Evolutionary conservation across 2,113 vertebrate genomes (phyloP).

Genomic region (Spilogale gracilis): DNA sequence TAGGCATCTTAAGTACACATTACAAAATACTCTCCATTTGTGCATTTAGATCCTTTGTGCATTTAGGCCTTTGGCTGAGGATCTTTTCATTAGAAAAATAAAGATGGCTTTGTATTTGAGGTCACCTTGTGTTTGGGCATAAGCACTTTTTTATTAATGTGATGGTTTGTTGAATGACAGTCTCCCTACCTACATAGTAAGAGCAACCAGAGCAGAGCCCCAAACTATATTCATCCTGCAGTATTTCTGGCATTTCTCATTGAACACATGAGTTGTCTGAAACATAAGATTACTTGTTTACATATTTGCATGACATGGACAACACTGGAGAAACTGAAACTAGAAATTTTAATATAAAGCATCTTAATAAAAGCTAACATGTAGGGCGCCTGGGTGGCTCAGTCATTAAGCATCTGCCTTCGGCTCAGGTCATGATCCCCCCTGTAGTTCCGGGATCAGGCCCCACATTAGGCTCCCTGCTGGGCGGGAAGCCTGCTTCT

Average conservation of each 20-base stretch:
- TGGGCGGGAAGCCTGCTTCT: no score
- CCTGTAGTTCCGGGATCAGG: no score
- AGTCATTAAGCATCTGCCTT: no score
- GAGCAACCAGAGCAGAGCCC: no score
- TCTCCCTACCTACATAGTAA: neutral
- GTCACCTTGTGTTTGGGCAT: neutral
- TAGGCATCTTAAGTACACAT: neutral
- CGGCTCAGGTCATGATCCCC: no score
- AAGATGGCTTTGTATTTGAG: neutral
- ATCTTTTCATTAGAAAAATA: neutral
- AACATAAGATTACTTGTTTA: neutral
- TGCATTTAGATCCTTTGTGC: neutral
- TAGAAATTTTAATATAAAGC: neutral
- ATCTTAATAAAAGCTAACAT: neutral
- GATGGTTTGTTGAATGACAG: neutral
- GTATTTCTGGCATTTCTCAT: neutral
- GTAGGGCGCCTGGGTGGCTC: no score
- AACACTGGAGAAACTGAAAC: slow-evolving; percentile 30
- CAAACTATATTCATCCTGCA: neutral
- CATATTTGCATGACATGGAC: neutral
- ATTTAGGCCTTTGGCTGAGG: neutral
- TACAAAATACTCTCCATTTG: neutral
- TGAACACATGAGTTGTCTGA: neutral
- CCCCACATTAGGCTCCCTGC: no score
- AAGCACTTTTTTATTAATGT: neutral